Percentiles rank a stretch among this genome's conserved stretches.
These are phyloP conservation scores for Spilarctia lutea DNA, from an alignment of 2,888 invertebrate species.

Conservation along the genomic window DNA sequence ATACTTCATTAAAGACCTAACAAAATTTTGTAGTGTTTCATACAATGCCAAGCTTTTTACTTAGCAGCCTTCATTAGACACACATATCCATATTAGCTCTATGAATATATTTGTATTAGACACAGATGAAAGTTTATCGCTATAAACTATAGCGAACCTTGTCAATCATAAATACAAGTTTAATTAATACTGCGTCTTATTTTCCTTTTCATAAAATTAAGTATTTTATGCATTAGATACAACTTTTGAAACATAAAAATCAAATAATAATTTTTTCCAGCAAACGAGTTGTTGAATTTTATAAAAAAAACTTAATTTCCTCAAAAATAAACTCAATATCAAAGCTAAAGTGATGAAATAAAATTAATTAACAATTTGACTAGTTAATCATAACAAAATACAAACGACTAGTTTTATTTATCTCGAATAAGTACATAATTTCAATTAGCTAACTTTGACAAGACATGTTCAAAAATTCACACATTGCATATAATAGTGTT, in stretches of 20 bases:
- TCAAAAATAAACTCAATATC: neutral
- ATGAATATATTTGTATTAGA: constrained; percentile 26
- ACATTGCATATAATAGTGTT: constrained; percentile 26
- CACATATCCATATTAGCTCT: constrained; percentile 80
- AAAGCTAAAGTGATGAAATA: neutral
- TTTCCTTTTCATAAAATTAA: neutral
- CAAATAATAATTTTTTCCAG: too few species aligned
- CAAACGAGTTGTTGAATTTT: neutral
- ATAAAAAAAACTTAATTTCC: neutral
- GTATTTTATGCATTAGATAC: neutral
- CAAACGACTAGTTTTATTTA: neutral
- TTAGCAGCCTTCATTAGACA: constrained; percentile 47
- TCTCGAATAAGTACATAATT: neutral
- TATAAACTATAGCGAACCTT: constrained; percentile 38
- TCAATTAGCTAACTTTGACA: neutral
- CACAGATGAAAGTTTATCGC: constrained; percentile 35
- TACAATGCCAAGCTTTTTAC: constrained; percentile 11
- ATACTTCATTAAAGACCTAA: neutral
- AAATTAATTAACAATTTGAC: constrained; percentile 11
- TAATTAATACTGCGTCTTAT: constrained; percentile 2
- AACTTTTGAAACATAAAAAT: neutral
- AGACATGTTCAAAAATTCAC: neutral
- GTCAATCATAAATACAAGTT: constrained; percentile 16
- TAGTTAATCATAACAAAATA: neutral
- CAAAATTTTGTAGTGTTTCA: constrained; percentile 14